phyloP scores from a whole-genome alignment of 1,140 invertebrate species.

The Solen grandis region DNA sequence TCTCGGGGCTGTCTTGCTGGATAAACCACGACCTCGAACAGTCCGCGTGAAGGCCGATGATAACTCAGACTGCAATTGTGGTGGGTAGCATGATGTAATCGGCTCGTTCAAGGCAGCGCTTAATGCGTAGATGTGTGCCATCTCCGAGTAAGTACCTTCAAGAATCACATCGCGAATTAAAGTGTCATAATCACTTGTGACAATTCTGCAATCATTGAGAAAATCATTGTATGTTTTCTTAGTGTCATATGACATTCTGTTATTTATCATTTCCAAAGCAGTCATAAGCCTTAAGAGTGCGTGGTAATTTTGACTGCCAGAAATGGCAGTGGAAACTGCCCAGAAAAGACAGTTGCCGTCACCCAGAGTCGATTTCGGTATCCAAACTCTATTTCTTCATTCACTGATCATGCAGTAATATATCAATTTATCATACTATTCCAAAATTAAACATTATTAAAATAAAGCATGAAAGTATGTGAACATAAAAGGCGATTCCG shows the following conservation, averaged over 20 bases:
- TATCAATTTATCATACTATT: too few species aligned
- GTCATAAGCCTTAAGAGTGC: slow-evolving; percentile 12
- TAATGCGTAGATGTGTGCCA: slow-evolving; percentile 49
- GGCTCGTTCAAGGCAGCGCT: slow-evolving; percentile 24
- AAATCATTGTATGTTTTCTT: slow-evolving; percentile 28
- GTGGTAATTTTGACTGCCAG: slow-evolving; percentile 26
- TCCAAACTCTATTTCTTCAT: too few species aligned
- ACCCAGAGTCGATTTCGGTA: too few species aligned
- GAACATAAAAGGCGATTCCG: too few species aligned
- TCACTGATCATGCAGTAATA: too few species aligned
- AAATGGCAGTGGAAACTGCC: slow-evolving; percentile 22
- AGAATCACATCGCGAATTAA: background rate
- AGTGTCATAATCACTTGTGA: slow-evolving; percentile 9
- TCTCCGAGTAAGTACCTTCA: slow-evolving; percentile 14
- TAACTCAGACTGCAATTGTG: slow-evolving; percentile 3
- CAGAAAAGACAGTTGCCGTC: slow-evolving; percentile 56
- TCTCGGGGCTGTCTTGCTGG: background rate
- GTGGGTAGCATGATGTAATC: slow-evolving; percentile 29
- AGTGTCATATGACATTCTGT: background rate
- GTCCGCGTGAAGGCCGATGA: slow-evolving; percentile 21
- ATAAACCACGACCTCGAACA: background rate
- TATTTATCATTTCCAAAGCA: slow-evolving; percentile 30
- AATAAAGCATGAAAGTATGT: too few species aligned
- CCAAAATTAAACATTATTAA: too few species aligned
- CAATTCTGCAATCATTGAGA: slow-evolving; percentile 42